Evolutionary conservation across 2,888 invertebrate genomes (phyloP).

Genomic region (Microdon myrmicae): DNA sequence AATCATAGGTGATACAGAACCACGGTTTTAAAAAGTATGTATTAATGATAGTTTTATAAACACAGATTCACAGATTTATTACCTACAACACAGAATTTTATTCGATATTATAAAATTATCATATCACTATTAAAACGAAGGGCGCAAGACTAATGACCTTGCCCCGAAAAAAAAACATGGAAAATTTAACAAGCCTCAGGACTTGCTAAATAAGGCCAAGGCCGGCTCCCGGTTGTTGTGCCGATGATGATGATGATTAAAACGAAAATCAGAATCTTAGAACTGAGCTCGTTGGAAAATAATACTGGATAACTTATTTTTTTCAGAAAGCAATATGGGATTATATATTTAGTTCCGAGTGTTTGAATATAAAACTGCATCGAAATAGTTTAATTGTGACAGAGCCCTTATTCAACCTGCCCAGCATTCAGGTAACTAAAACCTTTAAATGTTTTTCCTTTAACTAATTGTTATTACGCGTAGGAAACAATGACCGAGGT

Average conservation of each 20-base stretch:
- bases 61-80: too few species aligned
- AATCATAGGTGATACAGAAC: too few species aligned
- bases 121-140: too few species aligned
- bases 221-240: too few species aligned
- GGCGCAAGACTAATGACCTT: background rate
- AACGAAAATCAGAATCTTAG: too few species aligned
- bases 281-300: too few species aligned
- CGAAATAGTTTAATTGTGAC: conserved; percentile 88
- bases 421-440: conserved; percentile 75
- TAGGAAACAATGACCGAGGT: conserved; percentile 95
- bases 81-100: too few species aligned
- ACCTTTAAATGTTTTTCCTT: conserved; percentile 81
- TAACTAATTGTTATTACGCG: conserved; percentile 59
- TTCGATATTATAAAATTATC: too few species aligned
- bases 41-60: too few species aligned
- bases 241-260: too few species aligned
- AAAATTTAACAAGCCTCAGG: background rate
- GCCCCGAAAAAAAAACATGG: background rate
- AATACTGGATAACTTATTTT: background rate
- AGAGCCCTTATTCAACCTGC: conserved; percentile 94
- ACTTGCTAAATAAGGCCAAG: too few species aligned
- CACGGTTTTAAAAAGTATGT: too few species aligned
- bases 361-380: conserved; percentile 79
- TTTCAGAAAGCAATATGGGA: conserved; percentile 93
- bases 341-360: conserved; percentile 88